Evolutionary conservation across 2,888 invertebrate species (phyloP).

Genomic region (Aromia moschata): DNA sequence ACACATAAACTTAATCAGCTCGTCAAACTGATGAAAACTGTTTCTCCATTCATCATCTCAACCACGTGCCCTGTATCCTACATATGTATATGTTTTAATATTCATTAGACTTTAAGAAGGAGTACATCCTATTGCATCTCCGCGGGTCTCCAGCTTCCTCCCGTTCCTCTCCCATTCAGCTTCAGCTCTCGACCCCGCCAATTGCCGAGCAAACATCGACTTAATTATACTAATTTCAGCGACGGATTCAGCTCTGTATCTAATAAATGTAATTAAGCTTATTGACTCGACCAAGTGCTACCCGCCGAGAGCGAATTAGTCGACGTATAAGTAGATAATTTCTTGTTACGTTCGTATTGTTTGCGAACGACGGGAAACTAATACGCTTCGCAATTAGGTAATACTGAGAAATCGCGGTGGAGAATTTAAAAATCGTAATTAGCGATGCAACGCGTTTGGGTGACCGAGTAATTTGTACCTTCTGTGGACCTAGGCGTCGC

Average conservation of each 20-base stretch:
- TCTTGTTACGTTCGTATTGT: constrained; percentile 30
- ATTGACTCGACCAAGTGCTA: constrained; percentile 47
- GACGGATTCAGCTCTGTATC: constrained; percentile 44
- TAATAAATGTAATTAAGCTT: constrained; percentile 54
- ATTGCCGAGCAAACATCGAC: constrained; percentile 43
- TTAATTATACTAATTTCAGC: constrained; percentile 48
- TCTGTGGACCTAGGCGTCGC: background rate
- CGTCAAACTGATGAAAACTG: no score
- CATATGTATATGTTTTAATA: no score
- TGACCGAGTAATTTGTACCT: background rate
- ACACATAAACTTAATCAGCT: no score
- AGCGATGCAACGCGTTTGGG: background rate
- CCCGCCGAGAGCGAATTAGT: constrained; percentile 46
- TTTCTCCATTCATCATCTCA: no score
- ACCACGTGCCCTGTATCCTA: no score
- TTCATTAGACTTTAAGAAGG: no score
- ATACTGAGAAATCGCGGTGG: constrained; percentile 1
- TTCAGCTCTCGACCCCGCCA: constrained; percentile 21
- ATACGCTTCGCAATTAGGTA: constrained; percentile 8
- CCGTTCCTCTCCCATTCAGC: background rate
- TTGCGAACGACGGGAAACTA: constrained; percentile 6
- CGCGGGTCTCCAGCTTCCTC: background rate
- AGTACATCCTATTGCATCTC: no score
- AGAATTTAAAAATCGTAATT: background rate
- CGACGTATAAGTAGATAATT: constrained; percentile 27